Base-by-base conservation (phyloP, 1,140 invertebrate species). In the Adoxophyes honmai region DNA sequence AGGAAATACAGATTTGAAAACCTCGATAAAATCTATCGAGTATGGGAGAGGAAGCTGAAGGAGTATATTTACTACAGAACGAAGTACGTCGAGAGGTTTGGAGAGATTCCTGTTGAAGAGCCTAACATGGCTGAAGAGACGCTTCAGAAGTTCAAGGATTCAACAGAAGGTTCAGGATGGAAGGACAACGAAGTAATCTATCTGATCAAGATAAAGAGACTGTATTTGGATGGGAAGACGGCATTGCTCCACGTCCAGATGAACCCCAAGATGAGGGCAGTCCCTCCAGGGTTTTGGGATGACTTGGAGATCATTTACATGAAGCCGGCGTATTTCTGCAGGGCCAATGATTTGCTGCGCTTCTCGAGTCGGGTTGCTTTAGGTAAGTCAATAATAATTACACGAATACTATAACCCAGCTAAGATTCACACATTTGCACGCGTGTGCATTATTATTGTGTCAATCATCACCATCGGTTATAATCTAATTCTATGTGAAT, bases 321-420 rank as follows among this genome's bases (percentile, higher is more conserved):
- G 81, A 82, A 74, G 28, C 78, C 81, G 1, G 74, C 73, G 0
- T 84, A 76, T 51, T 78, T 69, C 35, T 88, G 86, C 39, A 11
- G 42, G 51, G 61, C 59, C 1, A 70, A 70, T 36, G 70, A 74
- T 55, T 48, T 61, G 0, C 13, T 80, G 18, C 66, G 66, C 2
- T 59, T 38, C 1, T 14, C 16, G 14, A 28, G 8, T 21, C 42
- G 42, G 11, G 18, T 59, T 4, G 34, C 55, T 9, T 60, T 85
- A 52, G 78, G 81, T 85, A 57, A 73, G 70, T 70, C 10, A 11
- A 11, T 34, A 1, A 3, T 28, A n/a, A n/a, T n/a, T n/a, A n/a
- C n/a, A n/a, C n/a, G n/a, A n/a, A n/a, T n/a, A n/a, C n/a, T n/a
- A n/a, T n/a, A n/a, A n/a, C n/a, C n/a, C n/a, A n/a, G n/a, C n/a